Percentiles rank a stretch among this genome's conserved stretches.
Evolutionary conservation across 1,140 invertebrate genomes (phyloP).

Genomic region (Macrotrachela quadricornifera): DNA sequence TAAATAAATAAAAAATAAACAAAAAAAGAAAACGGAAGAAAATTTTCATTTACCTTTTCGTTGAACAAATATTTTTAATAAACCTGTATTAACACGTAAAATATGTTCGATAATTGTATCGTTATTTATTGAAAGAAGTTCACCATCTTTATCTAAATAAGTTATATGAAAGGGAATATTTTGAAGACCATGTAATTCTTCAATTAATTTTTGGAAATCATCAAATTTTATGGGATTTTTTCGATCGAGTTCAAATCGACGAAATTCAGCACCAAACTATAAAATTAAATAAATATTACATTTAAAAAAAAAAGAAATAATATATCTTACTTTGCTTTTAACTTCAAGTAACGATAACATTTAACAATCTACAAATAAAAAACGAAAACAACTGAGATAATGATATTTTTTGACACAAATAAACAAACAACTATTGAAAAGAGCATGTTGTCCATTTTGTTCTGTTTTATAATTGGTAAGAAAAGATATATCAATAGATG

Average conservation of each 20-base stretch:
- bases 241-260: constrained; percentile 5
- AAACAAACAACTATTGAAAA: too few relatives aligned
- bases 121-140: constrained; percentile 91
- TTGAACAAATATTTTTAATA: constrained; percentile 73
- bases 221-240: neutral
- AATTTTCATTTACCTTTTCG: constrained; percentile 55
- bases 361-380: too few relatives aligned
- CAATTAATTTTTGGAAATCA: constrained; percentile 51
- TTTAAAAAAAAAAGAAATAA: too few relatives aligned
- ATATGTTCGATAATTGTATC: constrained; percentile 79
- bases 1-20: too few relatives aligned
- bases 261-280: constrained; percentile 6
- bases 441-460: too few relatives aligned
- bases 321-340: too few relatives aligned
- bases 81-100: constrained; percentile 54
- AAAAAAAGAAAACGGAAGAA: too few relatives aligned
- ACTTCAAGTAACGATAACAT: too few relatives aligned
- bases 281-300: neutral
- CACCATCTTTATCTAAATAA: constrained; percentile 84
- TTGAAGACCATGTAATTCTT: constrained; percentile 57
- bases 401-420: too few relatives aligned
- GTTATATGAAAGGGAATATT: constrained; percentile 72
- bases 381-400: too few relatives aligned
- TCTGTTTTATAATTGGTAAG: too few relatives aligned
- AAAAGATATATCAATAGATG: too few relatives aligned